These are phyloP conservation scores for Desmophyllum pertusum DNA, from an alignment of 92 coral and sea anemone genomes.

Conservation along the genomic window DNA sequence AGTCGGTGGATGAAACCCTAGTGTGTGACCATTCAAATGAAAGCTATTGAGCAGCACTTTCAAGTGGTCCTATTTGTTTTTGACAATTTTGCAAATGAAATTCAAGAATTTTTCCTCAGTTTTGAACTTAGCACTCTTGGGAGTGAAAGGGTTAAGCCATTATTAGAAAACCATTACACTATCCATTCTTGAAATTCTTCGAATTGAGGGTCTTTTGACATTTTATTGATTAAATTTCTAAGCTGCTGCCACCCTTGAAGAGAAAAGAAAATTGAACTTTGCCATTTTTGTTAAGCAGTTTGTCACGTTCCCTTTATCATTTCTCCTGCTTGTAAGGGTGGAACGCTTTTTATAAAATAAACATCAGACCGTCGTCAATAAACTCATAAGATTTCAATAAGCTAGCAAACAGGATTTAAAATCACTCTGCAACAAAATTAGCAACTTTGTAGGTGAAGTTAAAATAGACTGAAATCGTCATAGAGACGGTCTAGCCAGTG, in stretches of 20 bases:
- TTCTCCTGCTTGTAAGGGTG: too few relatives aligned
- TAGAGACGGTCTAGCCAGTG: background rate
- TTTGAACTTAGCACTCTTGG: too few relatives aligned
- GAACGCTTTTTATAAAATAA: background rate
- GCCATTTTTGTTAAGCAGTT: background rate
- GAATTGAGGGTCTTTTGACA: too few relatives aligned
- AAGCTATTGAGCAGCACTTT: background rate
- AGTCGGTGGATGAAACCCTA: background rate
- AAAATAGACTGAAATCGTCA: background rate
- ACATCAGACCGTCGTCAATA: background rate
- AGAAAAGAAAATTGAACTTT: background rate
- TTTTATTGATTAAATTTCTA: background rate
- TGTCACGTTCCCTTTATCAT: background rate
- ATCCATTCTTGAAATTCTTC: too few relatives aligned
- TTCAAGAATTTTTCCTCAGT: too few relatives aligned
- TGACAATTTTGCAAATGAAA: too few relatives aligned
- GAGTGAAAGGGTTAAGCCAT: too few relatives aligned
- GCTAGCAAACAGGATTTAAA: background rate
- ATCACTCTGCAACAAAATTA: background rate
- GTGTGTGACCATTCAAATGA: constrained; percentile 3
- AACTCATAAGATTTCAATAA: background rate
- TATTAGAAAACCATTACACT: too few relatives aligned
- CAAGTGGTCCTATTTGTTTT: background rate
- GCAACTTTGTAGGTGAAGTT: background rate
- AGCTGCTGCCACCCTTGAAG: background rate